A percentile compares a stretch with the other conserved stretches of the same genome.
Evolutionary conservation across 2,113 vertebrate species (phyloP).

Genomic region (Eudyptes chrysolophus): DNA sequence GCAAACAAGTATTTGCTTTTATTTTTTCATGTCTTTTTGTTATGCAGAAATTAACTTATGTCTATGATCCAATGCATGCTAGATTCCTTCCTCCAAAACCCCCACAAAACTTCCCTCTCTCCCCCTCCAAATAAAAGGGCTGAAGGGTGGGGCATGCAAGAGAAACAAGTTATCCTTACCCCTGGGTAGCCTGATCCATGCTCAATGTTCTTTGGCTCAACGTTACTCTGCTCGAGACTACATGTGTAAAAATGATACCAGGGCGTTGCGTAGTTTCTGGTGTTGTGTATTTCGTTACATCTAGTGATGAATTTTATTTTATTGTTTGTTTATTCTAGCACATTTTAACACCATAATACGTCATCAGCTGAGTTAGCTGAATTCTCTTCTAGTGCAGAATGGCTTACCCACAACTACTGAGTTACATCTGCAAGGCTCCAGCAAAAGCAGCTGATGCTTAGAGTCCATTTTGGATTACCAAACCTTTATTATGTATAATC

Average conservation of each 20-base stretch:
- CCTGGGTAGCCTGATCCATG: background rate
- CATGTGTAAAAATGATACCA: background rate
- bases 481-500: background rate
- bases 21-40: background rate
- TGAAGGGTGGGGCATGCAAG: background rate
- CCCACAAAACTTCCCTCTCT: background rate
- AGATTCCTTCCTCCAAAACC: background rate
- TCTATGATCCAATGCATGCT: background rate
- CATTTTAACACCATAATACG: background rate
- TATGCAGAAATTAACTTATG: background rate
- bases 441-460: background rate
- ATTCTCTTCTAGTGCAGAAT: background rate
- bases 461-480: background rate
- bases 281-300: background rate
- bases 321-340: background rate
- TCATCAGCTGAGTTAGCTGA: fast-evolving
- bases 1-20: background rate
- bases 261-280: background rate
- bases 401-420: background rate
- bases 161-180: background rate
- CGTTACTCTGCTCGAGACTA: background rate
- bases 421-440: background rate
- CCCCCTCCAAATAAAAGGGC: fast-evolving
- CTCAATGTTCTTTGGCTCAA: background rate
- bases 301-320: background rate